Base-by-base conservation (phyloP, 2,797 vertebrate genomes). In the Sebastiscus tertius region DNA sequence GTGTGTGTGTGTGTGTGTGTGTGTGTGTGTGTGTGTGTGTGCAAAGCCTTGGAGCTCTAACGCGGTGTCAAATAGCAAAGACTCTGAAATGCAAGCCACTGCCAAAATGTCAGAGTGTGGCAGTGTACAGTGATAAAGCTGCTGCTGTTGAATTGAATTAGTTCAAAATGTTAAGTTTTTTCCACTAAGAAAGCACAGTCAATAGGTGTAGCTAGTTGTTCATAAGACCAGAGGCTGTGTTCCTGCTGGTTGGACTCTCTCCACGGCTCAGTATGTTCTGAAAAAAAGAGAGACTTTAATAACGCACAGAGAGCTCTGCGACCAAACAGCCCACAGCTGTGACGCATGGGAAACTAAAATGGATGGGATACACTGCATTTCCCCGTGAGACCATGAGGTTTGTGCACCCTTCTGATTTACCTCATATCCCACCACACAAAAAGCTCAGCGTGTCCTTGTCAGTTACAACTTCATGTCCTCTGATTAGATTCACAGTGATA, bases 161-260 rank as follows among this genome's bases (percentile, higher is more conserved):
- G 33, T 59, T 86, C 52, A 54, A 77, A 82, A 76, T 83, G 80
- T 78, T 59, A 58, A 6, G 34, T 49, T 75, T 61, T 52, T 52
- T 59, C 34, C 3, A 5, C 67, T 24, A 33, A 26, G 31, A 58
- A 24, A 81, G 54, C 62, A 20, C 20, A 62, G 59, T 76, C 54
- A 68, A 52, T 73, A 72, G 61, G 74, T 67, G 60, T 14, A 58
- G 59, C 63, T 62, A 55, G 55, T 56, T 81, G 83, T 72, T 65
- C 4, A 4, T 67, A 18, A 69, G 75, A 65, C 73, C 62, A 36
- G 65, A 46, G 69, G 79, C 81, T 58, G 70, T 39, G 75, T 29
- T 72, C 76, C 61, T 27, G 55, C 67, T 78, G 58, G 54, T 52
- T 52, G 34, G 61, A 76, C 55, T 46, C 58, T 68, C 76, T 60